These are phyloP conservation scores for Ciconia stormi DNA, from an alignment of 2,113 vertebrate species.

Conservation along the genomic window DNA sequence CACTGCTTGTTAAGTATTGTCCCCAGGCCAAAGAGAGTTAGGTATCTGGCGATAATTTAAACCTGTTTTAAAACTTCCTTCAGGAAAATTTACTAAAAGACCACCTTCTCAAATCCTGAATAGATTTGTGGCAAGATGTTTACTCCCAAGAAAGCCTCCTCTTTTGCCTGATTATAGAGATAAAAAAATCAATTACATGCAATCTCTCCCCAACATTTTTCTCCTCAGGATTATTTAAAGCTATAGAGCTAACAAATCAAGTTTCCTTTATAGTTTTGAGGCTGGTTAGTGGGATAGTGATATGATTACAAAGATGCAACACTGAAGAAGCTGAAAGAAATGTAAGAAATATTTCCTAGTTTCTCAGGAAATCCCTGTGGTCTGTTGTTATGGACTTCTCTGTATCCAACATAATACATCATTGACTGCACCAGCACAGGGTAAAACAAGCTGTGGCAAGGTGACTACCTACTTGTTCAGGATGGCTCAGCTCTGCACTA, in stretches of 20 bases:
- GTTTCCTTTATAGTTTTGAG: constrained; percentile 10
- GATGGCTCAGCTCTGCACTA: neutral
- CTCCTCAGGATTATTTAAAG: constrained; percentile 40
- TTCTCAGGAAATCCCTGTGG: constrained; percentile 21
- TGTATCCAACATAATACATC: neutral
- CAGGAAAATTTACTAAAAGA: neutral
- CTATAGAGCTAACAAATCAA: neutral
- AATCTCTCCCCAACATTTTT: constrained; percentile 13
- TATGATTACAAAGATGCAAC: neutral
- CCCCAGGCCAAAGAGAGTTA: neutral
- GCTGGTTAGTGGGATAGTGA: neutral
- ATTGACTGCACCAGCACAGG: neutral
- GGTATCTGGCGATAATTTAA: neutral
- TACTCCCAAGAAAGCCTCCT: neutral
- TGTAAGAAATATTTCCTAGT: neutral
- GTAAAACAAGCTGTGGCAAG: neutral
- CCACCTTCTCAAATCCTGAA: neutral
- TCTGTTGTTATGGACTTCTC: neutral
- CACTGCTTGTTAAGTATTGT: neutral
- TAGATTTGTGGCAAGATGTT: neutral
- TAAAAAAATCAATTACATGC: neutral
- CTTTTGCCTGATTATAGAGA: neutral
- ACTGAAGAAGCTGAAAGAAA: constrained; percentile 15
- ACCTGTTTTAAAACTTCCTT: neutral
- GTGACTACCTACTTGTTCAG: neutral